phyloP scores from a whole-genome alignment of 2,113 vertebrate genomes.

The Macquaria ambigua region DNA sequence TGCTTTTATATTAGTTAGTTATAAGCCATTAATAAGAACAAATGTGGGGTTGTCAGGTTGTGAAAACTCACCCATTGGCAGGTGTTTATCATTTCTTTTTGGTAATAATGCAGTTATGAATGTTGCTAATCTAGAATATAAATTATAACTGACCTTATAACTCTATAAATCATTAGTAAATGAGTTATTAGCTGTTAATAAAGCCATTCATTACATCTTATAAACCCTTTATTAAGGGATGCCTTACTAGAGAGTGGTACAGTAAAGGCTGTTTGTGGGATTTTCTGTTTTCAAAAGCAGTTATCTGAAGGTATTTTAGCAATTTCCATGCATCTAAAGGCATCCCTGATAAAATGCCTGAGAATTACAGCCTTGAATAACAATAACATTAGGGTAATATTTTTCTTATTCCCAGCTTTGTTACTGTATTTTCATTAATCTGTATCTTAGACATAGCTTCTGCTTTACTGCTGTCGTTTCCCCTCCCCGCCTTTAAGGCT shows the following conservation, averaged over 20 bases:
- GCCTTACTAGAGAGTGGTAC: neutral
- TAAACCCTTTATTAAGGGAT: no score
- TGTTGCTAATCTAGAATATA: neutral
- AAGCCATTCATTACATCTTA: neutral
- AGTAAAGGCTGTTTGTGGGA: neutral
- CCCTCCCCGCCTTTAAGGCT: neutral
- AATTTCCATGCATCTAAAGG: neutral
- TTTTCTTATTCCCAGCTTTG: neutral
- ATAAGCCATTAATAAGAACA: neutral
- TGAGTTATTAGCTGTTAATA: neutral
- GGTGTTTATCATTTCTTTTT: neutral
- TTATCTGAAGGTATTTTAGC: neutral
- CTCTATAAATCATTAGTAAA: neutral
- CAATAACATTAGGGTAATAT: neutral
- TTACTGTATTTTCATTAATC: neutral
- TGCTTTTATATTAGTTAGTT: neutral
- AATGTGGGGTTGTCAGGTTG: neutral
- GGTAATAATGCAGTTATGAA: neutral
- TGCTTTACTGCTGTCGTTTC: constrained; percentile 15
- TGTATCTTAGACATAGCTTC: neutral
- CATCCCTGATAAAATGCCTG: neutral
- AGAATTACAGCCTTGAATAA: neutral
- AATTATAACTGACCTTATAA: neutral
- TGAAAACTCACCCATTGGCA: neutral
- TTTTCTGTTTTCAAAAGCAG: neutral